Base-by-base conservation (phyloP, 1,140 invertebrate genomes). In the Pteromalus puparum region DNA sequence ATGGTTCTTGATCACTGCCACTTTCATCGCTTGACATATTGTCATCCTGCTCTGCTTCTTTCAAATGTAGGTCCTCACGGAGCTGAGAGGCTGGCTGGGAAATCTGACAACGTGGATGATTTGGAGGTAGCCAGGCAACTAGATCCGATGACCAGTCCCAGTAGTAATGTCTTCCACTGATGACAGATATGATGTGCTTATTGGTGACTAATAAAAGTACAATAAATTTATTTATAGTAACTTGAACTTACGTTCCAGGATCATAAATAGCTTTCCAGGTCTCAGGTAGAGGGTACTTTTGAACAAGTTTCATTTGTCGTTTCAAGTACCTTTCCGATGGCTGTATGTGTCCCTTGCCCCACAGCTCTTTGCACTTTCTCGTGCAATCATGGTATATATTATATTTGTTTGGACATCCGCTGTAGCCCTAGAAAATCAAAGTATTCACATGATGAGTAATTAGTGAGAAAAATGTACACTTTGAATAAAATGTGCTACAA, bases 231-330 rank as follows among this genome's bases (percentile, higher is more conserved):
- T 48, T 75, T 26, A 9, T 12, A 18, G 24, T 26, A 70, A 13
- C 30, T 2, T 12, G 13, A 1, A 24, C 92, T 94, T 94, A 96
- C 96, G 95, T 95, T 90, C 97, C 97, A 90, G 97, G 95, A 93
- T 99, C 98, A 92, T 97, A 99, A 18, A 98, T 95, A 92, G 99
- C 98, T 90, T 96, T 95, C 99, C 99, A 99, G 73, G 96, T 96
- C 78, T 96, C 94, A 1, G 98, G 97, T 73, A 99, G 91, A 0
- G 99, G 98, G 94, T 99, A 99, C 88, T 97, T 97, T 84, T 96
- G 95, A 48, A 99, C 91, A 90, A 99, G 95, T 91, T 95, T 95
- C 84, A 95, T 93, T 89, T 97, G 96, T 84, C 94, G 94, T 86
- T 95, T 95, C 78, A 98, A 92, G 91, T 98, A 97, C 88, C 95